Base-by-base conservation (phyloP, 2,113 vertebrate species). In the Sphyrna mokarran region DNA sequence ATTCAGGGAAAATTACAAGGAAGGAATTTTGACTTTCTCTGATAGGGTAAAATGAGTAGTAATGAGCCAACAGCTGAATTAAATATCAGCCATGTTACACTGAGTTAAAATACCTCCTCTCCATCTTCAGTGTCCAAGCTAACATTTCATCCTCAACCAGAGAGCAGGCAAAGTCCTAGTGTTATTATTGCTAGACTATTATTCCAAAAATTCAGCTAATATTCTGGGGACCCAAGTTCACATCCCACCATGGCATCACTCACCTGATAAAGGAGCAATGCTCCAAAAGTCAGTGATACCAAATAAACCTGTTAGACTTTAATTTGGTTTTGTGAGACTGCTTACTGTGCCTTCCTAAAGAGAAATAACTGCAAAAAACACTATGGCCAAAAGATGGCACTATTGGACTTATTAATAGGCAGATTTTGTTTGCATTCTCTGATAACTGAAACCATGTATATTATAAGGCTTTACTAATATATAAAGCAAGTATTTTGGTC, bases 311-410 rank as follows among this genome's bases (percentile, higher is more conserved):
- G 48, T 54, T 54, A 4, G 48, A 54, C 48, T 54, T 54, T 54
- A 54, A 54, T 4, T 5, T 54, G 48, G 48, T 54, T 2, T 54
- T 54, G 48, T 54, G 4, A 54, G 48, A 54, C 48, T 54, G 48
- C 48, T 54, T 54, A 54, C 2, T 93, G 37, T 87, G 37, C 48
- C 58, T 90, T 61, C 61, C 9, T 95, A 33, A 72, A 95, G 6
- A 2, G 66, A 40, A 95, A 76, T 14, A 54, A 13, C 40, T 95
- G 94, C 69, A 29, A 95, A 76, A 5, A 95, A 95, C 9, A 95
- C 11, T 5, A 70, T 95, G 69, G 29, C 94, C 94, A 95, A 33
- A 22, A 95, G 94, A 95, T 95, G 94, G 94, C 48, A 69, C 68
- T 95, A 72, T 95, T 70, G 94, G 22, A 72, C 70, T 95, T 95